A percentile compares a stretch with the other conserved stretches of the same genome.
These are phyloP conservation scores for Smittia sp. DNA, from an alignment of 2,888 invertebrate species.

Conservation along the genomic window DNA sequence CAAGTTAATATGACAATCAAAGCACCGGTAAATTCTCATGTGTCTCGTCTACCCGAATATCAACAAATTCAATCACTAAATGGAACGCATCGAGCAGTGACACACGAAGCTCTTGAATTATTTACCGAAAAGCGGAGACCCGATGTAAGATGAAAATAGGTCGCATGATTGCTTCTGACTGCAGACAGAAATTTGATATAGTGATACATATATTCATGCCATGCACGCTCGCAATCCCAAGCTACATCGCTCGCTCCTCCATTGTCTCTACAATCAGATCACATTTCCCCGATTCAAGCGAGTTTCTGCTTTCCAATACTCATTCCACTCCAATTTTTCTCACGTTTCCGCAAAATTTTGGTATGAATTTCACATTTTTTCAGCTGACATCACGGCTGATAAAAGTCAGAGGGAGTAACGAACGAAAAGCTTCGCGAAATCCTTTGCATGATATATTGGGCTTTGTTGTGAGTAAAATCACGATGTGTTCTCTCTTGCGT, in stretches of 20 bases:
- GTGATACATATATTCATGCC: slow-evolving; percentile 6
- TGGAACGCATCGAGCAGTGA: not conserved
- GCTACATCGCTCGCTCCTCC: not conserved
- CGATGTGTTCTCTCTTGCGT: too few species aligned
- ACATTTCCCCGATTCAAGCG: not conserved
- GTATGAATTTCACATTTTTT: not conserved
- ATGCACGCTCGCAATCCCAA: not conserved
- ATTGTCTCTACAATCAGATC: slow-evolving; percentile 23
- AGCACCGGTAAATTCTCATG: not conserved
- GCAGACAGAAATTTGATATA: not conserved
- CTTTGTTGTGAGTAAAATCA: too few species aligned
- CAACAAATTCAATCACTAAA: slow-evolving; percentile 9
- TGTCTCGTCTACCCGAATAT: not conserved
- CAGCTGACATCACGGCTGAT: not conserved
- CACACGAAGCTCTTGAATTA: slow-evolving; percentile 7
- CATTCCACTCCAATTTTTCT: not conserved
- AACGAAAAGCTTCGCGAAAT: too few species aligned
- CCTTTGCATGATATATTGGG: too few species aligned
- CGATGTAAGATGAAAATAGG: not conserved
- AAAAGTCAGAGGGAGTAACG: too few species aligned
- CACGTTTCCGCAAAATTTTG: slow-evolving; percentile 15
- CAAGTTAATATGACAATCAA: not conserved
- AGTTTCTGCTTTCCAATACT: not conserved
- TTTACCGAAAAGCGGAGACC: not conserved
- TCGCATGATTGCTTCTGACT: slow-evolving; percentile 8